Evolutionary conservation across 2,797 vertebrate genomes (phyloP), one percentile per base, ranked within the genome.

Genomic region (Cirrhinus molitorella): DNA sequence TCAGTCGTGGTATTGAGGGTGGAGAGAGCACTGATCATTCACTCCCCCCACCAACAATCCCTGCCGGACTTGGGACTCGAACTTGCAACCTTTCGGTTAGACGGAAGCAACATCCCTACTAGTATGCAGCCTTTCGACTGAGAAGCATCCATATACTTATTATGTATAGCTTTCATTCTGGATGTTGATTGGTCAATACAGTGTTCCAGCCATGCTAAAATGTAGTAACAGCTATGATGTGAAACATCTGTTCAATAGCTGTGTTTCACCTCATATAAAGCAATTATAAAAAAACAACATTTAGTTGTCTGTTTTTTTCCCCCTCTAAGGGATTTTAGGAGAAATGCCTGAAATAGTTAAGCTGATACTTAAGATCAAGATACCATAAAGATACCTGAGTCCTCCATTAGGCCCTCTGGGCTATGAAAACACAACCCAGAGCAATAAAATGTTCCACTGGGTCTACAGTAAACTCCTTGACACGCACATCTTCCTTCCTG

Each of bases 401-500:
- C 37, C 28, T 66, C 23, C 28, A 37, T 47, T 37, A 47, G 31
- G 31, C n/a, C 9, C 37, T 37, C 31, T 78, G 40, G 47, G 37
- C 43, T 7, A 37, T 53, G 61, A 37, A 51, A 40, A 74, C 2
- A 14, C 21, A 40, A 55, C 28, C 19, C 13, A 23, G 14, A 75
- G 21, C 51, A 57, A 37, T 75, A 23, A 67, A 51, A 66, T 23
- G 3, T 53, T 37, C 21, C 45, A 31, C n/a, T 40, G 31, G n/a
- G 16, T 40, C 65, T 68, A 13, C 14, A 40, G n/a, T 67, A 25
- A 40, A 43, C 75, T 77, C 70, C 53, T 55, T 34, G 7, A 55
- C 21, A 74, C 10, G 9, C 21, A 16, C 3, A 70, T 51, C 63
- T 49, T 37, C 47, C 63, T 72, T 66, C 70, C 61, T 79, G 83